Conservation (phyloP, 2,888 invertebrate species). For the Melolontha melolontha region DNA sequence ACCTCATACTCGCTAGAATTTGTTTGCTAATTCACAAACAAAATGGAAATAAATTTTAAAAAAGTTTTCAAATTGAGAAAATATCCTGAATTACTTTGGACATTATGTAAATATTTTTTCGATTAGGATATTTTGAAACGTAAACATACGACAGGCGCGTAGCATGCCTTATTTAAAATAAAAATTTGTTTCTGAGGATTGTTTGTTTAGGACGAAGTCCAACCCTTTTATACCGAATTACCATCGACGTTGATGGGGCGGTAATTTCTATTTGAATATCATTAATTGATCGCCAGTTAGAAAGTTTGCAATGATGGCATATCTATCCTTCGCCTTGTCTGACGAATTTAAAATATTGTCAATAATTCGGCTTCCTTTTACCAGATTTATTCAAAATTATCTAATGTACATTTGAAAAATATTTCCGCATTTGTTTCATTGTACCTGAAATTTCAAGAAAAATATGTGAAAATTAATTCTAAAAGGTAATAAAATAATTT, state of each 20-base stretch:
- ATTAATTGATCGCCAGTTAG: constrained; percentile 19
- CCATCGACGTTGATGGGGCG: constrained; percentile 5
- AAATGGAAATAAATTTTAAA: too few species aligned
- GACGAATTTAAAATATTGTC: neutral
- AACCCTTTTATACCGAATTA: constrained; percentile 19
- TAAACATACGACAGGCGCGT: neutral
- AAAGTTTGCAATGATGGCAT: constrained; percentile 1
- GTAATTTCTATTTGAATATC: constrained; percentile 25
- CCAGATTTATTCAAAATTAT: too few species aligned
- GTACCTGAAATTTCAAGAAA: too few species aligned
- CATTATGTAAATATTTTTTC: constrained; percentile 20
- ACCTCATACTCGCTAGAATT: too few species aligned
- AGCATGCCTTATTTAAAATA: constrained; percentile 8
- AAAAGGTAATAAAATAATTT: too few species aligned
- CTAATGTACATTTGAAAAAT: too few species aligned
- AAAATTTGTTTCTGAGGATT: constrained; percentile 19
- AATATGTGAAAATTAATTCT: too few species aligned
- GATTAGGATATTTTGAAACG: constrained; percentile 9
- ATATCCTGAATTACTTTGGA: neutral
- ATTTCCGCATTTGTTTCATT: too few species aligned
- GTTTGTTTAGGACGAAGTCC: constrained; percentile 17
- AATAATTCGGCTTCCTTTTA: too few species aligned
- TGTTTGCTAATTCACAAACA: too few species aligned
- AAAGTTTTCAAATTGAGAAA: too few species aligned
- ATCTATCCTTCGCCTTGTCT: neutral